Evolutionary conservation across 2,113 vertebrate species (phyloP).

Genomic region (Empidonax traillii): DNA sequence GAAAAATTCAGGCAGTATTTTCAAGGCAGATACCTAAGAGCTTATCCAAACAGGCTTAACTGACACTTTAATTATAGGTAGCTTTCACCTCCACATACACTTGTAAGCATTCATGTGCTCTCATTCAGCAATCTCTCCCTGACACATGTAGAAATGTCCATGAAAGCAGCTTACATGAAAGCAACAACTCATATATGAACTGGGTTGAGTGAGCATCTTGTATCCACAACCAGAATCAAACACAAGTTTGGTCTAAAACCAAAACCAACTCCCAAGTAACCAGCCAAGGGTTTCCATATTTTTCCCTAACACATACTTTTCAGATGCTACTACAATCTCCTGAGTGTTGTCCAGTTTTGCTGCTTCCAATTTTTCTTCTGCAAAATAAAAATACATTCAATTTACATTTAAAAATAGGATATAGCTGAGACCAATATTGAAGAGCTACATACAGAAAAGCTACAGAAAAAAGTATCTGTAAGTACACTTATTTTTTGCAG

Average conservation of each 20-base stretch:
- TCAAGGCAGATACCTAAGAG: background rate
- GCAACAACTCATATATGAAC: background rate
- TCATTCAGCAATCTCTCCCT: background rate
- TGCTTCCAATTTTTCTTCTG: slow-evolving; percentile 32
- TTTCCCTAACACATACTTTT: slow-evolving; percentile 66
- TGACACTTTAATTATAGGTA: background rate
- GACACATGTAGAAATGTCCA: background rate
- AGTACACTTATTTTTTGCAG: background rate
- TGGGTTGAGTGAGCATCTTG: background rate
- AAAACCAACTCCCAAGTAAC: background rate
- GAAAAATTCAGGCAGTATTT: background rate
- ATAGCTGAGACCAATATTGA: background rate
- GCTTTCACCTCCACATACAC: background rate
- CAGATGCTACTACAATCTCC: slow-evolving; percentile 38
- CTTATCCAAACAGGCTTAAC: background rate
- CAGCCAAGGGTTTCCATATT: background rate
- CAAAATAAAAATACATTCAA: background rate
- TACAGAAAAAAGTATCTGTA: background rate
- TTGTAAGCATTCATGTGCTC: background rate
- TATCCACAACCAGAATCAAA: background rate
- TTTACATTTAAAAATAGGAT: background rate
- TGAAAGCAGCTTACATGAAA: background rate
- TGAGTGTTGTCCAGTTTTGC: slow-evolving; percentile 29
- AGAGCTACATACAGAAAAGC: background rate
- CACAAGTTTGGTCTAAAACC: background rate